These are phyloP conservation scores for Peromyscus eremicus DNA, from an alignment of 2,797 vertebrate species.

Conservation along the genomic window DNA sequence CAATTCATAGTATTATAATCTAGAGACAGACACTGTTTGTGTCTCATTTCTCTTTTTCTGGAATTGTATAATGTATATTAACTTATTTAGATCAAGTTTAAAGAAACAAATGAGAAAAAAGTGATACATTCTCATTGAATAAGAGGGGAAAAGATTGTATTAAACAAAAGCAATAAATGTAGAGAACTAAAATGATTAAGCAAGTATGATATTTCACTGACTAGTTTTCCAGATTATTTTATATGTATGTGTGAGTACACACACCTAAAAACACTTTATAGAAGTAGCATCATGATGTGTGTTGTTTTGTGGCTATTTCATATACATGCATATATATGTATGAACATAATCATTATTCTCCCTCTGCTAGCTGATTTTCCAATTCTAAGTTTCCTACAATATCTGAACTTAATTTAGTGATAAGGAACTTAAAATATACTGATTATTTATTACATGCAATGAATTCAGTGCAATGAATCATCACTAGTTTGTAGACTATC, in stretches of 20 bases:
- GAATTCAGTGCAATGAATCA: neutral
- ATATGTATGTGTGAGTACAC: neutral
- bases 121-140: neutral
- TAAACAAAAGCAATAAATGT: conserved; percentile 7
- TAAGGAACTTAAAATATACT: neutral
- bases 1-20: neutral
- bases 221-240: neutral
- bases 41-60: conserved; percentile 7
- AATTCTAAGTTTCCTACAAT: neutral
- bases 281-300: neutral
- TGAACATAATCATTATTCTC: neutral
- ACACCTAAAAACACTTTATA: neutral
- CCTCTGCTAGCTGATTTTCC: neutral
- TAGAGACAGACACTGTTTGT: neutral
- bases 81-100: conserved; percentile 6
- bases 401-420: neutral
- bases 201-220: neutral
- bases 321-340: neutral
- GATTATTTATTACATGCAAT: neutral
- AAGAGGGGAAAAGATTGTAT: neutral
- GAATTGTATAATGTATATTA: neutral
- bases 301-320: neutral
- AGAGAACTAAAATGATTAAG: neutral
- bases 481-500: neutral
- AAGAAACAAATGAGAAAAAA: neutral